Evolutionary conservation across 2,113 vertebrate genomes (phyloP), one percentile per base, ranked within the genome.

Genomic region (Zosterops hypoxanthus): DNA sequence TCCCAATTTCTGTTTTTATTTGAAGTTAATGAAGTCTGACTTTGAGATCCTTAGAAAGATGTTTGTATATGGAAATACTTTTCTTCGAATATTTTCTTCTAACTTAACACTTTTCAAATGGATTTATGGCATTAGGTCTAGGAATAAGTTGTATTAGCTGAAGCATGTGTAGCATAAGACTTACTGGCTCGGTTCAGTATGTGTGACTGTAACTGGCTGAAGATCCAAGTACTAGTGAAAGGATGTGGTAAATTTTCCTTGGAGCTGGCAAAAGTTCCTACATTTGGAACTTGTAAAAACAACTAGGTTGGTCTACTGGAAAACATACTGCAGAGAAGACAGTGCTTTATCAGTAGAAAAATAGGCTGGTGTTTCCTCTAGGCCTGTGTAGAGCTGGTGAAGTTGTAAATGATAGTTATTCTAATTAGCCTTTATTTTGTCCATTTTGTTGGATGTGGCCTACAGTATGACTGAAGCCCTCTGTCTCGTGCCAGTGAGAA

Each of bases 241-340:
- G 88, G 92, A 92, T 91, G 77, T 95, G 88, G 95, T 95, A 53
- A 70, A 68, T 95, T 95, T 95, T 94, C 69, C 73, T 78, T 66
- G 42, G 50, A 91, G 59, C 33, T 95, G 66, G 87, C 88, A 77
- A 41, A 85, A 69, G 36, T 79, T 94, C 65, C 23, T 0, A 0
- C 85, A 34, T 89, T 86, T 92, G 87, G 59, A 89, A 82, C 63
- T 91, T 89, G 25, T 55, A 52, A 90, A 88, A 92, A n/a, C 65
- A 87, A 9, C 23, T 61, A 66, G 14, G 24, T 39, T 82, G 42
- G 44, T 90, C 34, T 25, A 33, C 55, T 91, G 81, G 70, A 89
- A 95, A 92, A 82, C 69, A 46, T 14, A 61, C 23, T 80, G 39
- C 34, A 47, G 73, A 61, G 73, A 87, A 85, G 53, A 49, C 33